Evolutionary conservation across 2,888 invertebrate species (phyloP), one percentile per base, ranked within the genome.

Genomic region (Folsomia candida): DNA sequence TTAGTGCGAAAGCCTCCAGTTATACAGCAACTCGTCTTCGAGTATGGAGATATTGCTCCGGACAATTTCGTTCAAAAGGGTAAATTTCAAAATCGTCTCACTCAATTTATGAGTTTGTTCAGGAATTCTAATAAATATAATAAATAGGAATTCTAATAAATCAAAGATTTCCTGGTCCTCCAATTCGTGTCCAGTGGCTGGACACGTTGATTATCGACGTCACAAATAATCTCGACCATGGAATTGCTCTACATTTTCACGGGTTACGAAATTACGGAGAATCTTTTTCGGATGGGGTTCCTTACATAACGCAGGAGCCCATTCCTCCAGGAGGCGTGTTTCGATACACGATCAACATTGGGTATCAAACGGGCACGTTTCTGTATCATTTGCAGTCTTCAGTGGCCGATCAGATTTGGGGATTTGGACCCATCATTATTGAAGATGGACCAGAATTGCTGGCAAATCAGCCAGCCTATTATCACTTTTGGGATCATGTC

Each of bases 161-260:
- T 51, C 60, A 61, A 9, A 20, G 24, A 24, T 68, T 68, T 22
- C 68, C 68, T 18, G 68, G 68, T 3, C 68, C 68, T 25, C 25
- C 47, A 2, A 68, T 68, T 61, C 68, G 68, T 3, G 68, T 68
- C 47, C 18, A 24, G 9, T 18, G 11, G 11, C 18, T 47, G 29
- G 61, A 59, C 37, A 61, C 25, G 2, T 47, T 68, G 2, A 47
- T 14, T 14, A 24, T 68, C 59, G 29, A 61, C 2, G 68, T 61
- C 11, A 37, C 29, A 2, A 68, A 68, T 37, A 37, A 28, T 26
- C 58, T 68, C 3, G n/a, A 57, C 24, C 54, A 29, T 27, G 64
- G 70, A 20, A 60, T 69, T n/a, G 60, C 75, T 2, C 62, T 76
- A n/a, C 74, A 76, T 59, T 76, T 73, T 37, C 76, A 76, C 64